These are phyloP conservation scores for Arvicanthis niloticus DNA, from an alignment of 2,113 vertebrate genomes.

Conservation along the genomic window DNA sequence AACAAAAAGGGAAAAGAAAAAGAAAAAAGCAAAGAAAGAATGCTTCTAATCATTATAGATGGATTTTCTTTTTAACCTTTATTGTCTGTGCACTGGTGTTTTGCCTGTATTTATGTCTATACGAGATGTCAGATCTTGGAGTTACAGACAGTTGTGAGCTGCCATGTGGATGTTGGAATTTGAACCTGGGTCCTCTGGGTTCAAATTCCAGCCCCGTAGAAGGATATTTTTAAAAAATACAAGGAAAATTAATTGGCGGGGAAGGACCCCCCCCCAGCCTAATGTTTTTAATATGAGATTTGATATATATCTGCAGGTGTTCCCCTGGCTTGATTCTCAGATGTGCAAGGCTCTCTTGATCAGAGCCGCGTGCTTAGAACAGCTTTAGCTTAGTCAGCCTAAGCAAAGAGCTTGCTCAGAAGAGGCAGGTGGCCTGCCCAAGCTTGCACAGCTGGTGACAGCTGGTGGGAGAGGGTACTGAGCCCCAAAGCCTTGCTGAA, in stretches of 20 bases:
- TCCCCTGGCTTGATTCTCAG: background rate
- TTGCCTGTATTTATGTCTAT: no score
- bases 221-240: conserved; percentile 16
- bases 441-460: background rate
- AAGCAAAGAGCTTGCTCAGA: background rate
- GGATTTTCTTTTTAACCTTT: background rate
- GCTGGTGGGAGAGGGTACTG: background rate
- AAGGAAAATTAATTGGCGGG: conserved; percentile 30
- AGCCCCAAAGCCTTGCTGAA: background rate
- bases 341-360: background rate
- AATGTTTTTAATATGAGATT: background rate
- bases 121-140: no score
- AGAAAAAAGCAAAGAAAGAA: background rate
- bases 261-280: background rate
- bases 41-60: background rate
- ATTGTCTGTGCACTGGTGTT: no score
- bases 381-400: background rate
- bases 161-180: no score
- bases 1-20: no score
- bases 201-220: background rate
- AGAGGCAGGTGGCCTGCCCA: background rate
- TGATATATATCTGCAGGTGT: background rate
- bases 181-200: no score
- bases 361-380: background rate
- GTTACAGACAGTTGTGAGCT: no score